Conservation (phyloP, 2,113 vertebrate species). For the Smithornis capensis region DNA sequence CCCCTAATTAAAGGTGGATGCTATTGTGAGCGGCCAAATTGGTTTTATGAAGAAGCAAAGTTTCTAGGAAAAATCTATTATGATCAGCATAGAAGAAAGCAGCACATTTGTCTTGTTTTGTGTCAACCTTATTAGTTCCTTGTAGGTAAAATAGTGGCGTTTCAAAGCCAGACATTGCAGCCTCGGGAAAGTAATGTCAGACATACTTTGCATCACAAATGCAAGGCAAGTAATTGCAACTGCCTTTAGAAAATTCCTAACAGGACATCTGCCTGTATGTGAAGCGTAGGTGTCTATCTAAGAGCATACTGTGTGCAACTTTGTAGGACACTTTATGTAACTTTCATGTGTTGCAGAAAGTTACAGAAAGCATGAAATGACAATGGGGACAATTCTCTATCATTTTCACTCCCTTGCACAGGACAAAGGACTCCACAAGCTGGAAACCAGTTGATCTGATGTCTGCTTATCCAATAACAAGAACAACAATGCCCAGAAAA, state of each 20-base stretch:
- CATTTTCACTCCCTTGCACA: background rate
- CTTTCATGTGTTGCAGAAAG: background rate
- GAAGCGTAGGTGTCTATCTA: background rate
- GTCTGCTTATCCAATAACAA: background rate
- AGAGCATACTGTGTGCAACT: background rate
- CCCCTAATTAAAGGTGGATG: background rate
- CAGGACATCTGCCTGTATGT: conserved; percentile 15
- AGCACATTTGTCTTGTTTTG: background rate
- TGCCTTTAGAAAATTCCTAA: conserved; percentile 15
- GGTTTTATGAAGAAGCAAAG: background rate
- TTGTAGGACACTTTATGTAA: conserved; percentile 26
- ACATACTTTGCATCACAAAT: conserved; percentile 27
- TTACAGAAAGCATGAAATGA: background rate
- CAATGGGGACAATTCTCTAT: background rate
- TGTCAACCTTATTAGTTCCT: background rate
- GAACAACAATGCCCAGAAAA: conserved; percentile 21
- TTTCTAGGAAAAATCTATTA: background rate
- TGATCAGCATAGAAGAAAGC: background rate
- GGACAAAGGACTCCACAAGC: background rate
- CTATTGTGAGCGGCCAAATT: background rate
- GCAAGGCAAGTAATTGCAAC: background rate
- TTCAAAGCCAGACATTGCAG: conserved; percentile 8
- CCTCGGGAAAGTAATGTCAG: conserved; percentile 7
- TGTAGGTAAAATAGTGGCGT: background rate
- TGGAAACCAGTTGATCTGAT: background rate